Base-by-base conservation (phyloP, 2,113 vertebrate species). In the Perca fluviatilis region DNA sequence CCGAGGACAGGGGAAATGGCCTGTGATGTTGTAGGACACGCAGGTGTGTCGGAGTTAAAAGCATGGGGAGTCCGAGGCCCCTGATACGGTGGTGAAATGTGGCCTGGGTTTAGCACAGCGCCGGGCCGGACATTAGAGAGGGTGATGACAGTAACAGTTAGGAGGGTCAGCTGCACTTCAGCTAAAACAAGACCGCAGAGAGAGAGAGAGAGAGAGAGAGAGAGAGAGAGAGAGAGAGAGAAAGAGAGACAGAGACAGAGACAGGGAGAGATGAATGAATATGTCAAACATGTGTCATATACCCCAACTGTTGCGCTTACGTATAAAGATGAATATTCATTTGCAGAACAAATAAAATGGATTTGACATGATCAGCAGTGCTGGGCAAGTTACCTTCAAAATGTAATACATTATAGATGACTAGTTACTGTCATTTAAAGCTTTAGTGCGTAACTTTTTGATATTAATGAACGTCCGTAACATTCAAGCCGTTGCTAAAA, bases 71-170 rank as follows among this genome's bases (percentile, higher is more conserved):
- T 69, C 69, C 23, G 9, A 53, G 73, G 49, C 77, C 70, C 74
- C 66, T 80, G 85, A 76, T 76, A 19, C 14, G 66, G 85, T 88
- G 92, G 82, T 95, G 94, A 95, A 92, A 96, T 89, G 86, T 21
- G 82, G 79, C 73, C 80, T 90, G 77, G 89, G 89, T 95, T 95
- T 93, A 85, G 90, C 89, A 57, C 83, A 64, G 84, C 83, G 64
- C 86, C 91, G 83, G 82, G 83, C 76, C 73, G 86, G 89, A 91
- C 91, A 94, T 95, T 90, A 96, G 90, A 96, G 92, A 92, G 92
- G 93, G 95, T 64, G 96, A 95, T 96, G 96, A 97, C 95, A 96
- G 96, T 93, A 73, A 67, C 89, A 87, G 92, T 77, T 83, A 65
- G 82, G 80, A 85, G 85, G 86, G 74, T 85, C 71, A 69, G 79